A percentile compares a stretch with the other conserved stretches of the same genome.
phyloP scores from a whole-genome alignment of 2,888 invertebrate genomes.

The Oscheius sp. region DNA sequence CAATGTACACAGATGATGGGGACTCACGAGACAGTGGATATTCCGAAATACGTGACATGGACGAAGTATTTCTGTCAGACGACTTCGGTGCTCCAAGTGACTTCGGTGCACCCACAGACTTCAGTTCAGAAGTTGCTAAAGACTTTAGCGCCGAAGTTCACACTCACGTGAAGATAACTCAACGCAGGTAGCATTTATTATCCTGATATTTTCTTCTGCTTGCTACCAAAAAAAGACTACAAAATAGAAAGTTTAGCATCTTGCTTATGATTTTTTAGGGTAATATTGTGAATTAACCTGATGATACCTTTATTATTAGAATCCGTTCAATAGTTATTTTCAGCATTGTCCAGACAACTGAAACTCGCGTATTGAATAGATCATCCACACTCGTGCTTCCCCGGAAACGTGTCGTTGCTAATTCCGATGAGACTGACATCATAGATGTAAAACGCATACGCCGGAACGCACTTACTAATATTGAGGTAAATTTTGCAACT shows the following conservation, averaged over 20 bases:
- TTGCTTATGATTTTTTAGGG: too few relatives aligned
- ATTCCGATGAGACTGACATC: constrained; percentile 5
- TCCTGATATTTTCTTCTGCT: too few relatives aligned
- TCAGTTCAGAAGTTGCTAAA: too few relatives aligned
- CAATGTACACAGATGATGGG: constrained; percentile 28
- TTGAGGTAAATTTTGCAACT: constrained; percentile 7
- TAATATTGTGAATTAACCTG: too few relatives aligned
- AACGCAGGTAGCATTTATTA: too few relatives aligned
- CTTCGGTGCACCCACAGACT: too few relatives aligned
- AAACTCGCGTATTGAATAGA: neutral
- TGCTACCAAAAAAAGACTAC: too few relatives aligned
- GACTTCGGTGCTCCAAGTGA: neutral
- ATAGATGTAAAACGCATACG: constrained; percentile 7
- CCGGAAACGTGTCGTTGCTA: constrained; percentile 9
- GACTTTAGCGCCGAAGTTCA: neutral
- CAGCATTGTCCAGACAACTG: too few relatives aligned
- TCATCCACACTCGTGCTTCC: neutral
- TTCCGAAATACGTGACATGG: constrained; percentile 25
- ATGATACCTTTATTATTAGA: too few relatives aligned
- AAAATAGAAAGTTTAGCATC: too few relatives aligned
- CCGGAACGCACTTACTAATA: constrained; percentile 7
- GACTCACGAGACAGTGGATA: constrained; percentile 31
- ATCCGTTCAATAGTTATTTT: too few relatives aligned
- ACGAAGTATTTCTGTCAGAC: constrained; percentile 22
- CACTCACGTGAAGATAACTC: too few relatives aligned